phyloP scores from a whole-genome alignment of 2,888 invertebrate genomes.

The Clepsis dumicolana region DNA sequence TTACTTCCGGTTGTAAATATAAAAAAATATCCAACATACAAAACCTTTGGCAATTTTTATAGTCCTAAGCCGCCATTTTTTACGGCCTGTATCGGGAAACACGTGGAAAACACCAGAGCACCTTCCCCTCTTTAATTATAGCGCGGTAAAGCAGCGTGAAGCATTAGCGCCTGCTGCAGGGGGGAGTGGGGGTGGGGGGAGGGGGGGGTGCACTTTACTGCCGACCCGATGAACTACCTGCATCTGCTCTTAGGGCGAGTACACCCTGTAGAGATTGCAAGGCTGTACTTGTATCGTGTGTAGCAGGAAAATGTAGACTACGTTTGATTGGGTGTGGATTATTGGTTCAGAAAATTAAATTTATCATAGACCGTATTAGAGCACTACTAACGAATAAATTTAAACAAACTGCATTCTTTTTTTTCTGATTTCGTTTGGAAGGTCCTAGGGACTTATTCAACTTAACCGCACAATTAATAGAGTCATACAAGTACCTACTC shows the following conservation, averaged over 20 bases:
- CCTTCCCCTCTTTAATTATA: conserved; percentile 10
- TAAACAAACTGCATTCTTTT: too few species aligned
- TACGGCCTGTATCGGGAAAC: not conserved
- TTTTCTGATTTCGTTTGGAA: too few species aligned
- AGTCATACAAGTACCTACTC: too few species aligned
- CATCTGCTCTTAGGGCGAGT: conserved; percentile 11
- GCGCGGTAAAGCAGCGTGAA: conserved; percentile 3
- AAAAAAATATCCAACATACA: not conserved
- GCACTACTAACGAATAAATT: too few species aligned
- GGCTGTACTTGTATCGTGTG: not conserved
- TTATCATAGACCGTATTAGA: too few species aligned
- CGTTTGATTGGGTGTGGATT: too few species aligned
- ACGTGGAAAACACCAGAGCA: not conserved
- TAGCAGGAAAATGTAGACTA: not conserved
- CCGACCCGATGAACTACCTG: conserved; percentile 36
- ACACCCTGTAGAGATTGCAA: not conserved
- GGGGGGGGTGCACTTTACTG: conserved; percentile 23
- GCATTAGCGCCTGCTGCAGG: conserved; percentile 18
- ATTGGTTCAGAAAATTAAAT: too few species aligned
- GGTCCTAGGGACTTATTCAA: too few species aligned
- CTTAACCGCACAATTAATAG: too few species aligned
- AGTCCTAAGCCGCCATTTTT: not conserved
- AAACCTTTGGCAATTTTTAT: not conserved
- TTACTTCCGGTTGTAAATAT: too few species aligned
- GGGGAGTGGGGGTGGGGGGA: not conserved